Conservation (phyloP, 2,888 invertebrate genomes). For the Drosophila suboccidentalis region DNA sequence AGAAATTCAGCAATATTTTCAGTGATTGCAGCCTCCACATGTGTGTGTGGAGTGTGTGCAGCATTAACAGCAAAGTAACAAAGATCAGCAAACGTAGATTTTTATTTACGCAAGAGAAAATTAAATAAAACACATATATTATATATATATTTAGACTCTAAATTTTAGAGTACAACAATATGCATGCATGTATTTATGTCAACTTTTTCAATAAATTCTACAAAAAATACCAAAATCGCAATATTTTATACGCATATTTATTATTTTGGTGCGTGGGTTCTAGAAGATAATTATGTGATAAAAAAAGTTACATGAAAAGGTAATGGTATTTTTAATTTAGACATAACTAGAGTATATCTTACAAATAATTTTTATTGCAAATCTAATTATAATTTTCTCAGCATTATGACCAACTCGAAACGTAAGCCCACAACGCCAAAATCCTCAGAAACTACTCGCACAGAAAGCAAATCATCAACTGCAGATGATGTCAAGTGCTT, state of each 20-base stretch:
- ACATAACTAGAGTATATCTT: not conserved
- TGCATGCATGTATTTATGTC: slow-evolving; percentile 85
- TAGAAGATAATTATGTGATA: too few species aligned
- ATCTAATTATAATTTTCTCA: not conserved
- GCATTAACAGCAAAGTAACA: not conserved
- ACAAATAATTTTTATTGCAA: not conserved
- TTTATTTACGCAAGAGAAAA: slow-evolving; percentile 76
- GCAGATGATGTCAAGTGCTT: not conserved
- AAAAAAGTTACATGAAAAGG: not conserved
- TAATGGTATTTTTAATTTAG: not conserved
- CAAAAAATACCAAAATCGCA: slow-evolving; percentile 48
- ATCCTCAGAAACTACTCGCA: slow-evolving; percentile 8
- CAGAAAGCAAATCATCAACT: not conserved
- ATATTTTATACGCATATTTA: not conserved
- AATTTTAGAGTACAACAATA: slow-evolving; percentile 80
- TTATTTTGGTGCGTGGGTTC: not conserved
- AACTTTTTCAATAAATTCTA: slow-evolving; percentile 85
- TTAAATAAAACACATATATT: slow-evolving; percentile 77
- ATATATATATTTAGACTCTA: slow-evolving; percentile 73
- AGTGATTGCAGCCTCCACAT: slow-evolving; percentile 35
- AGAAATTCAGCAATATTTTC: slow-evolving; percentile 49
- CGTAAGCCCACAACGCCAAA: slow-evolving; percentile 55
- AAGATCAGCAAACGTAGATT: slow-evolving; percentile 69
- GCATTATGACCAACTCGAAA: slow-evolving; percentile 64
- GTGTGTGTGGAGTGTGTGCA: not conserved